Conservation (phyloP, 2,888 invertebrate species). For the Bugula neritina region DNA sequence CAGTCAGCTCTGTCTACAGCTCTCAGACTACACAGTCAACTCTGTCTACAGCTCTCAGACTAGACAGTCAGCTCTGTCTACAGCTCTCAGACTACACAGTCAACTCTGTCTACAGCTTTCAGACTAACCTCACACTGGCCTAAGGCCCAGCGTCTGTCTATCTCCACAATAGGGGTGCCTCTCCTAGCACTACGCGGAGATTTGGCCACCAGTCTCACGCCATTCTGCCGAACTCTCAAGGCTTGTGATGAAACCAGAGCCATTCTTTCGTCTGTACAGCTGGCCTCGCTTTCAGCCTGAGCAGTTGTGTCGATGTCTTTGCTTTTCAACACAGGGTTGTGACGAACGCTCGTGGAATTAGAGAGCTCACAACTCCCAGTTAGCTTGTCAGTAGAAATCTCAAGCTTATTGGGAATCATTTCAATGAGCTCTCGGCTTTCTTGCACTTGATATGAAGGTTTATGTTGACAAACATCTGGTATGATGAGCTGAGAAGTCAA, state of each 20-base stretch:
- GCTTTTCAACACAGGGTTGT: no score
- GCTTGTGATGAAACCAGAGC: neutral
- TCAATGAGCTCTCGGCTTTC: neutral
- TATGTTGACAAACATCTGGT: conserved; percentile 24
- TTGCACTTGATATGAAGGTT: neutral
- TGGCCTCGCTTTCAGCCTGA: neutral
- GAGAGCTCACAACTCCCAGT: neutral
- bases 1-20: no score
- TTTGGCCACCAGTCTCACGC: neutral
- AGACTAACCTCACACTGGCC: conserved; percentile 21
- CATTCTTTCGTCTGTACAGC: conserved; percentile 7
- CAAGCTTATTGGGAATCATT: neutral
- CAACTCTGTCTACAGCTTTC: no score
- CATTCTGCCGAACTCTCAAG: neutral
- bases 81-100: no score
- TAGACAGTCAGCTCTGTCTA: no score
- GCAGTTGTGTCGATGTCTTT: neutral
- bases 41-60: no score
- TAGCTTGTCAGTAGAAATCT: neutral
- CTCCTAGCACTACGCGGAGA: neutral
- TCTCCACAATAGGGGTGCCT: neutral
- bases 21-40: no score
- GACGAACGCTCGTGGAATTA: neutral
- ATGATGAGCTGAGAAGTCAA: neutral
- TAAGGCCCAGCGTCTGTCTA: conserved; percentile 19